phyloP scores from a whole-genome alignment of 2,797 vertebrate species.

The Hipposideros larvatus region DNA sequence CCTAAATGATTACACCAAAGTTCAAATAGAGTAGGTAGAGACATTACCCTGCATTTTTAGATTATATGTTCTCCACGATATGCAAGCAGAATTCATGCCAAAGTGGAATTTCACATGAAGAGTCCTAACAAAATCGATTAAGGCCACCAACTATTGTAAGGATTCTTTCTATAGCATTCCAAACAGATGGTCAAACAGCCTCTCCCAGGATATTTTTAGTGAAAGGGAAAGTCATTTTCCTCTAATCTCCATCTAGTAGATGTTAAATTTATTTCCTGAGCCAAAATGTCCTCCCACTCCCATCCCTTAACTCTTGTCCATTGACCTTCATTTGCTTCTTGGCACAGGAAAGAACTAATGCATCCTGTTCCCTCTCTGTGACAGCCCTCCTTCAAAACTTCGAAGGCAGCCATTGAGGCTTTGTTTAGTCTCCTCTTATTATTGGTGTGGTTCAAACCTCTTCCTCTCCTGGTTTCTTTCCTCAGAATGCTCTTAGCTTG shows the following conservation, averaged over 20 bases:
- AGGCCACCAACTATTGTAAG: constrained; percentile 70
- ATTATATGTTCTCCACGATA: neutral
- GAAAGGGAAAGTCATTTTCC: constrained; percentile 77
- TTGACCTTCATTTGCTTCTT: constrained; percentile 61
- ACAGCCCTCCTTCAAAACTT: constrained; percentile 43
- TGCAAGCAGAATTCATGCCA: constrained; percentile 44
- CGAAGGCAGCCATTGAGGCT: neutral
- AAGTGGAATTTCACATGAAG: constrained; percentile 66
- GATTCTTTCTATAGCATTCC: constrained; percentile 80
- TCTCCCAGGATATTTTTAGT: constrained; percentile 80
- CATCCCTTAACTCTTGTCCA: constrained; percentile 39
- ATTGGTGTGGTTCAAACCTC: neutral
- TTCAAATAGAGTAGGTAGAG: neutral
- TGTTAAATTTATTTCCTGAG: constrained; percentile 76
- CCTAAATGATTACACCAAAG: neutral
- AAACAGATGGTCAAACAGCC: constrained; percentile 82
- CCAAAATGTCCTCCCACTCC: constrained; percentile 67
- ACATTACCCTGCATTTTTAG: neutral
- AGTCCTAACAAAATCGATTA: constrained; percentile 75
- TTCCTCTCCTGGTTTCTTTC: neutral
- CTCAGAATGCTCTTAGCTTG: constrained; percentile 9
- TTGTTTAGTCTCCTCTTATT: constrained; percentile 10
- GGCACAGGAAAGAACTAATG: constrained; percentile 36
- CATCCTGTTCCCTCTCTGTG: neutral
- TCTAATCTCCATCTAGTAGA: constrained; percentile 77